Conservation (phyloP, 2,797 vertebrate genomes). For the Balearica regulorum region DNA sequence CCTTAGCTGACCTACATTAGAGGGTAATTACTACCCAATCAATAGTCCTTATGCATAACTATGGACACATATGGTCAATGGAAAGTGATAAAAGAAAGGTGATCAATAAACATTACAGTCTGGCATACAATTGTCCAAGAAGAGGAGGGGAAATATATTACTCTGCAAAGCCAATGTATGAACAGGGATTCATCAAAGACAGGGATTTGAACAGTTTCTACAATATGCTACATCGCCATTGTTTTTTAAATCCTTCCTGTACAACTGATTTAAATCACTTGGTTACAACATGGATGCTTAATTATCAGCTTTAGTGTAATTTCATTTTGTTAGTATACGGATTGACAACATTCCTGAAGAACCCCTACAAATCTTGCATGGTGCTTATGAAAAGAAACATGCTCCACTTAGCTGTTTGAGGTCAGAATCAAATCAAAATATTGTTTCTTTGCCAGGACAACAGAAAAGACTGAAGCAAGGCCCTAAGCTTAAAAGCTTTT, state of each 20-base stretch:
- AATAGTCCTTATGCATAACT: slow-evolving; percentile 68
- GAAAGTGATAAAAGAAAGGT: slow-evolving; percentile 59
- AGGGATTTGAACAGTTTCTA: neutral
- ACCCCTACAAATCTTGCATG: rapidly evolving
- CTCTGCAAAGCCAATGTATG: neutral
- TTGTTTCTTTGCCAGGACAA: neutral
- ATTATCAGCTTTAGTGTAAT: neutral
- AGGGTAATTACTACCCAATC: slow-evolving; percentile 65
- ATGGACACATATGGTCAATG: slow-evolving; percentile 60
- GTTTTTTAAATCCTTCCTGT: neutral
- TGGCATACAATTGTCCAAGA: neutral
- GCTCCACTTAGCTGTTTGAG: neutral
- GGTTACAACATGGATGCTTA: neutral
- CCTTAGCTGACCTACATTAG: slow-evolving; percentile 69
- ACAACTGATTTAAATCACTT: neutral
- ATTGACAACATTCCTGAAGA: neutral
- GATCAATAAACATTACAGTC: slow-evolving; percentile 67
- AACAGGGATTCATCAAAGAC: neutral
- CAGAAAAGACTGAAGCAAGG: neutral
- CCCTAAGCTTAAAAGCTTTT: neutral
- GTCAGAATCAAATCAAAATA: neutral
- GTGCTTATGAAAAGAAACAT: neutral
- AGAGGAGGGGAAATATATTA: neutral
- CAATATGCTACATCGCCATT: rapidly evolving
- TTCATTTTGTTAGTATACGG: neutral